Percentiles rank a stretch among this genome's conserved stretches.
Evolutionary conservation across 2,888 invertebrate species (phyloP).

Genomic region (Acronicta aceris): DNA sequence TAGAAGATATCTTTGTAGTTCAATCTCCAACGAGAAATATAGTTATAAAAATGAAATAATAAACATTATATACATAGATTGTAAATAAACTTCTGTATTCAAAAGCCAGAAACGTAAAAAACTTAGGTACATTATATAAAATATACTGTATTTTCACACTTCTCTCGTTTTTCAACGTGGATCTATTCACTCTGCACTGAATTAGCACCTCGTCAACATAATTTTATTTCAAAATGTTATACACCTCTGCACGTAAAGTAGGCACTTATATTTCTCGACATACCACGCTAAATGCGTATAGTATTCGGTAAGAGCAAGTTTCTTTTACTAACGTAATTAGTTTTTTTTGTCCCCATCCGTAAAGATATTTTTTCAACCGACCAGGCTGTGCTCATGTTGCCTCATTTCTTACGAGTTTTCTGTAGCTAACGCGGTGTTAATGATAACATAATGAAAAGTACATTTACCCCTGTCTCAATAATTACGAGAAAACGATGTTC

Average conservation of each 20-base stretch:
- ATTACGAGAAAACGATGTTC: constrained; percentile 59
- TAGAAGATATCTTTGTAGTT: constrained; percentile 39
- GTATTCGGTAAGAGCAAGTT: constrained; percentile 36
- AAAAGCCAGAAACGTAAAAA: constrained; percentile 24
- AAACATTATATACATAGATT: too few species aligned
- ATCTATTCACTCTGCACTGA: constrained; percentile 33
- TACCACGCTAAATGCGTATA: constrained; percentile 28
- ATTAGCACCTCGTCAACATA: constrained; percentile 34
- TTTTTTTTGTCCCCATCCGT: constrained; percentile 35
- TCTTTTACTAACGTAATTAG: constrained; percentile 45
- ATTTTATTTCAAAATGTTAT: constrained; percentile 30
- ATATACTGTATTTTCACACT: too few species aligned
- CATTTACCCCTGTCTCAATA: constrained; percentile 54
- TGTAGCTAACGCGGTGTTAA: constrained; percentile 45
- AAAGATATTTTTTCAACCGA: constrained; percentile 35
- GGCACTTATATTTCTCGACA: constrained; percentile 14
- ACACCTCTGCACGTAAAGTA: constrained; percentile 5
- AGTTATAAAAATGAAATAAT: too few species aligned
- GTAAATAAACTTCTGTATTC: too few species aligned
- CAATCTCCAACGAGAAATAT: constrained; percentile 21
- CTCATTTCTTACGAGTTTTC: constrained; percentile 42
- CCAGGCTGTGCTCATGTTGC: constrained; percentile 35
- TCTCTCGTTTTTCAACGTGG: constrained; percentile 30
- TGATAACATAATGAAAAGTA: constrained; percentile 59
- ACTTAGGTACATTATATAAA: too few species aligned